phyloP scores from a whole-genome alignment of 1,140 invertebrate species.

The Lethrus apterus region DNA sequence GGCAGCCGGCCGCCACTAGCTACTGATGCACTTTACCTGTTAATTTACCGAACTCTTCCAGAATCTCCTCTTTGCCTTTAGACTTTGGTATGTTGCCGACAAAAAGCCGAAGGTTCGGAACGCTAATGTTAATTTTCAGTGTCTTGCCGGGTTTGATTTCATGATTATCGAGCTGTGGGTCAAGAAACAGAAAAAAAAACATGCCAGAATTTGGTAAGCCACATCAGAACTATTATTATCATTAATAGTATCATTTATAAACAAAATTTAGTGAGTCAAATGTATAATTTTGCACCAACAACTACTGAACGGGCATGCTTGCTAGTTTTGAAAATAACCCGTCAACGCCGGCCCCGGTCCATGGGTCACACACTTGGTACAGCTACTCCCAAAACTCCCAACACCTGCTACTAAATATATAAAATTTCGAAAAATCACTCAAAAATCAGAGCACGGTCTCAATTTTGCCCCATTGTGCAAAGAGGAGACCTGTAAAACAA shows the following conservation, averaged over 20 bases:
- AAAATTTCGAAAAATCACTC: slow-evolving; percentile 7
- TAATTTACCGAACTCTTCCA: slow-evolving; percentile 99
- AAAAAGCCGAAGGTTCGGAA: slow-evolving; percentile 99
- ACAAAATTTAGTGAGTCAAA: slow-evolving; percentile 29
- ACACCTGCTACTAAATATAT: slow-evolving; percentile 15
- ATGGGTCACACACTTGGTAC: slow-evolving; percentile 14
- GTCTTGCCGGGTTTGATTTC: slow-evolving; percentile 99
- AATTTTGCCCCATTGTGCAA: slow-evolving; percentile 68
- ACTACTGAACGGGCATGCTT: slow-evolving; percentile 30
- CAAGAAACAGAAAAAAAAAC: slow-evolving; percentile 53
- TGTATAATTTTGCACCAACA: slow-evolving; percentile 34
- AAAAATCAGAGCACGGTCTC: slow-evolving; percentile 39
- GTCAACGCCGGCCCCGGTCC: slow-evolving; percentile 11
- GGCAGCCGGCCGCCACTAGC: slow-evolving; percentile 39
- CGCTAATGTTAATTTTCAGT: slow-evolving; percentile 99
- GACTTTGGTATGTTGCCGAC: slow-evolving; percentile 99
- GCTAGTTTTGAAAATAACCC: slow-evolving; percentile 19
- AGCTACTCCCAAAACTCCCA: slow-evolving; percentile 16
- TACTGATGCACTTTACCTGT: slow-evolving; percentile 82
- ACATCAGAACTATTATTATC: slow-evolving; percentile 14
- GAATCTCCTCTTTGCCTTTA: slow-evolving; percentile 99
- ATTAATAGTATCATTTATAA: background rate
- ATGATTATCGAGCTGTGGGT: slow-evolving; percentile 97
- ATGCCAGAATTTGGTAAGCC: slow-evolving; percentile 53
- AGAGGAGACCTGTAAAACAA: slow-evolving; percentile 79